Conservation (phyloP, 2,113 vertebrate species). For the Peromyscus leucopus region DNA sequence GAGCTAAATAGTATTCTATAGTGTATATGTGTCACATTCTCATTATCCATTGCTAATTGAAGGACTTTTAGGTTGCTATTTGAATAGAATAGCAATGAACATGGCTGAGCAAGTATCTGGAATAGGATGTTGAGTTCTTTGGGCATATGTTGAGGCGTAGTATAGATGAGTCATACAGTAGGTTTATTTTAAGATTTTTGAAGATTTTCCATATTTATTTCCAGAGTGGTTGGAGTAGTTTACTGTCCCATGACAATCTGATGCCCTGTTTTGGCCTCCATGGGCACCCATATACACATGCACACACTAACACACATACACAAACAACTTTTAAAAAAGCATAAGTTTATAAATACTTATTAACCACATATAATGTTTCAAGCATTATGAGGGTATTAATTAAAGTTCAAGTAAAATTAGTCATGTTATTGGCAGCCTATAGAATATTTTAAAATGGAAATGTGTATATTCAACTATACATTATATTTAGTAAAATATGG, state of each 20-base stretch:
- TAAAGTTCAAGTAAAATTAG: conserved; percentile 22
- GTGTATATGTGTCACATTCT: background rate
- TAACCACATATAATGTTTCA: conserved; percentile 27
- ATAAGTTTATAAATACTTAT: conserved; percentile 15
- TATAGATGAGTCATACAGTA: background rate
- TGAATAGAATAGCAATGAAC: background rate
- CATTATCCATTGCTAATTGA: background rate
- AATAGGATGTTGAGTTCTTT: background rate
- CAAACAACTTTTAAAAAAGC: background rate
- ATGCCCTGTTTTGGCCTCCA: background rate
- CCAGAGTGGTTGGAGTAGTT: background rate
- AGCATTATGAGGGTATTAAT: background rate
- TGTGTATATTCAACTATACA: background rate
- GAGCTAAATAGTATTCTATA: background rate
- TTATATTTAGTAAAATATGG: conserved; percentile 56
- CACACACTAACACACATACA: background rate
- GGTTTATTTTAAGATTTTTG: background rate
- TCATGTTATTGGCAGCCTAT: conserved; percentile 36
- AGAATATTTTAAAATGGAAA: background rate
- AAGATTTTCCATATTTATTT: background rate
- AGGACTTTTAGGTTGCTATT: background rate
- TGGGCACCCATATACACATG: background rate
- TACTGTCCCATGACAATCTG: background rate
- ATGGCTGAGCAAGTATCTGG: background rate
- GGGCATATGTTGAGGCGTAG: background rate